Evolutionary conservation across 2,797 vertebrate species (phyloP), one percentile per base, ranked within the genome.

Genomic region (Cryptoprocta ferox): DNA sequence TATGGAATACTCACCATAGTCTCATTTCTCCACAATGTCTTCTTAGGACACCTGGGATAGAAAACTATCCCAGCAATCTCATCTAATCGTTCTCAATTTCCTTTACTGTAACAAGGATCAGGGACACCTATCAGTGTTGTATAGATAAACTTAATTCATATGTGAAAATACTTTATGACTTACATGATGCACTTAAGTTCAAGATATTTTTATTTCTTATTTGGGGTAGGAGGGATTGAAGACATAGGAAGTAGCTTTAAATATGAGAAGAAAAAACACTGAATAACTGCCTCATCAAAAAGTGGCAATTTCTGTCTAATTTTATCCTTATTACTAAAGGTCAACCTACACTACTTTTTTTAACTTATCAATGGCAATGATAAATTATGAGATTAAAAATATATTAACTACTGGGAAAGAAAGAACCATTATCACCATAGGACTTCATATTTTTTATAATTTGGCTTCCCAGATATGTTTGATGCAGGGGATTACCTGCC

Each of bases 351-450:
- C 16, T 28, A 71, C 37, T 10, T 28, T 79, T 70, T 35, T 56
- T 15, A 76, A 90, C 7, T 35, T 28, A 81, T 53, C 50, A 56
- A n/a, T 56, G 66, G 18, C 45, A 50, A 83, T 92, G 53, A 93
- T 76, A 84, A 91, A 78, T 42, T 78, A 45, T 35, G 68, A 88
- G 19, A 63, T 88, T 93, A 70, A 90, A 92, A 96, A 32, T 63
- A 59, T 32, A 56, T 86, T 80, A 88, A 93, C 61, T 80, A 37
- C 10, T 14, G 1, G 56, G 39, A 86, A 80, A 90, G 7, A 97
- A 73, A 21, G 92, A n/a, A 65, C 10, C 13, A 19, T 76, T 83
- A 26, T 28, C 35, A 82, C 70, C 81, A n/a, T 15, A 92, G 37
- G 1, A 15, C 65, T n/a, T 89, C 48, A 30, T 61, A 71, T 82